phyloP scores from a whole-genome alignment of 2,797 vertebrate species.

The Hephaestus fuliginosus region DNA sequence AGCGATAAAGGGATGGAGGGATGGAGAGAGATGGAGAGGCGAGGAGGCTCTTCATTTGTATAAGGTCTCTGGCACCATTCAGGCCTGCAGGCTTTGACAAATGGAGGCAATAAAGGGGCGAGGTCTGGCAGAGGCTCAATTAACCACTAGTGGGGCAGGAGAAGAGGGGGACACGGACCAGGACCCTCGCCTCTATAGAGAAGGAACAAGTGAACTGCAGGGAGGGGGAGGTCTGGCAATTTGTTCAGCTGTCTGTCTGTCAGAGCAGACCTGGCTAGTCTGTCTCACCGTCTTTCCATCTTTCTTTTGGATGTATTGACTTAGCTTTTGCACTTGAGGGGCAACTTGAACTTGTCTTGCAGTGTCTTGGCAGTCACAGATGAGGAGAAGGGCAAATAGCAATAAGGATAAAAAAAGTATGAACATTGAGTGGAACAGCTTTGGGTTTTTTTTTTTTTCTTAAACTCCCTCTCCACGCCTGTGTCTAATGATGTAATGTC shows the following conservation, averaged over 20 bases:
- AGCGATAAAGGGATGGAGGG: slow-evolving; percentile 72
- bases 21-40: slow-evolving; percentile 70
- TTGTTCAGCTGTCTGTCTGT: slow-evolving; percentile 83
- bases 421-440: slow-evolving; percentile 4
- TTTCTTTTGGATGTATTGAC: slow-evolving; percentile 57
- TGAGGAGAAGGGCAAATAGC: slow-evolving; percentile 38
- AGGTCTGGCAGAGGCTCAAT: slow-evolving; percentile 85
- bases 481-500: slow-evolving; percentile 10
- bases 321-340: slow-evolving; percentile 52
- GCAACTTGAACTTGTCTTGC: slow-evolving; percentile 51
- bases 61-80: slow-evolving; percentile 85
- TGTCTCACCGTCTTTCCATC: slow-evolving; percentile 56
- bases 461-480: neutral
- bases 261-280: slow-evolving; percentile 49
- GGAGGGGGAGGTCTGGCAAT: slow-evolving; percentile 81
- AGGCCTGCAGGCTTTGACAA: slow-evolving; percentile 84
- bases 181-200: slow-evolving; percentile 77
- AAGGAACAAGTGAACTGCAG: slow-evolving; percentile 78
- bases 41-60: slow-evolving; percentile 86
- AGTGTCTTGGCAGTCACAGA: slow-evolving; percentile 23
- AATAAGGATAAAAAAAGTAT: slow-evolving; percentile 17
- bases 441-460: slow-evolving; percentile 3
- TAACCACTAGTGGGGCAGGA: slow-evolving; percentile 79
- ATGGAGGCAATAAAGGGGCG: slow-evolving; percentile 85
- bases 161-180: slow-evolving; percentile 77